Percentiles rank a stretch among this genome's conserved stretches.
These are phyloP conservation scores for Lordiphosa fenestrarum DNA, from an alignment of 2,888 invertebrate genomes.

Conservation along the genomic window DNA sequence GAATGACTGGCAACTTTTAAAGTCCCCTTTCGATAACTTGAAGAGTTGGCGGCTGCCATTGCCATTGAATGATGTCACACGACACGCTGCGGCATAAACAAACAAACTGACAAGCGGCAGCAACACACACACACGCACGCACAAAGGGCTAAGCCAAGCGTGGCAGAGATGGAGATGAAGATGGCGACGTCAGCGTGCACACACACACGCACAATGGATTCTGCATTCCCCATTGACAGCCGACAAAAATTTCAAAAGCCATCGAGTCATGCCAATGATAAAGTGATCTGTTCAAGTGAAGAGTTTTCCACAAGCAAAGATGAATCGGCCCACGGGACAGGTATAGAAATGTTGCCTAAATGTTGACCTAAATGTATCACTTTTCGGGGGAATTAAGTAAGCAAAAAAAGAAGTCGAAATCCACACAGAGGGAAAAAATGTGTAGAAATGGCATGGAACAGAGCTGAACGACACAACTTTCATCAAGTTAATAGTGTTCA, in stretches of 20 bases:
- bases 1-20: constrained; percentile 7
- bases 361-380: too few relatives aligned
- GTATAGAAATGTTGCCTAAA: too few relatives aligned
- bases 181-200: constrained; percentile 7
- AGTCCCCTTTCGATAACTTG: constrained; percentile 5
- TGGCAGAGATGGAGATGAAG: constrained; percentile 23
- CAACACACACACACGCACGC: constrained; percentile 7
- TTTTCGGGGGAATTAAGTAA: too few relatives aligned
- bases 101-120: constrained; percentile 43
- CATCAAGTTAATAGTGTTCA: too few relatives aligned
- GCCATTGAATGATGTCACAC: constrained; percentile 63
- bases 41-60: constrained; percentile 16
- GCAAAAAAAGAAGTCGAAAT: too few relatives aligned
- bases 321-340: too few relatives aligned
- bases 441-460: too few relatives aligned
- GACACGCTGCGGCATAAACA: constrained; percentile 39
- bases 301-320: too few relatives aligned
- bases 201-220: not conserved
- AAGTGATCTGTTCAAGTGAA: too few relatives aligned
- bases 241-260: constrained; percentile 2
- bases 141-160: constrained; percentile 47
- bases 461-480: too few relatives aligned
- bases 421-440: too few relatives aligned
- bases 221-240: not conserved
- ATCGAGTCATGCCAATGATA: too few relatives aligned